Evolutionary conservation across 2,113 vertebrate genomes (phyloP).

Genomic region (Dipodomys spectabilis): DNA sequence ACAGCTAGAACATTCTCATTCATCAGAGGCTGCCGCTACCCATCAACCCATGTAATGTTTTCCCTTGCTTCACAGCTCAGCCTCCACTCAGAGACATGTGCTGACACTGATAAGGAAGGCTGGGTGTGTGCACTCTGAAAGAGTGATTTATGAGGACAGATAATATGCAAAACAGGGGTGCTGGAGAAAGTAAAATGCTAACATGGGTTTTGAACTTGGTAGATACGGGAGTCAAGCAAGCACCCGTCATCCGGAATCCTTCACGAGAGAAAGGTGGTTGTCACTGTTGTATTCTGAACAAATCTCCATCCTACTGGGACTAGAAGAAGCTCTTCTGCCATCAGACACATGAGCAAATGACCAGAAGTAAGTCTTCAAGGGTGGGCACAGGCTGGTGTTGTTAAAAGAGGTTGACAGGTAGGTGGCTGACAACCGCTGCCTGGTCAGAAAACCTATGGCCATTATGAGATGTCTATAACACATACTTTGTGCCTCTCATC

Average conservation of each 20-base stretch:
- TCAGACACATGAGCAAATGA: neutral
- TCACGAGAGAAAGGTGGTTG: neutral
- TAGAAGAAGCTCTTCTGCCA: neutral
- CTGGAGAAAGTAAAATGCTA: conserved; percentile 12
- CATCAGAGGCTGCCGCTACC: neutral
- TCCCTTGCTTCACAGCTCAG: neutral
- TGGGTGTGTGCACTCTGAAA: neutral
- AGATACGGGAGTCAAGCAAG: neutral
- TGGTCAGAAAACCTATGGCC: neutral
- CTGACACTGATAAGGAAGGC: neutral
- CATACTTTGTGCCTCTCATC: neutral
- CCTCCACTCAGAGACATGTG: neutral
- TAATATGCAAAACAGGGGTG: neutral
- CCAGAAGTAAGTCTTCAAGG: neutral
- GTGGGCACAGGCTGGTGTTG: neutral
- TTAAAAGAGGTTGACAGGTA: neutral
- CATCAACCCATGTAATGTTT: neutral
- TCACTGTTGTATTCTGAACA: neutral
- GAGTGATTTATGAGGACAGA: neutral
- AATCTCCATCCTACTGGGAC: neutral
- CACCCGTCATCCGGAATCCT: neutral
- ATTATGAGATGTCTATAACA: neutral
- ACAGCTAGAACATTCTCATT: neutral
- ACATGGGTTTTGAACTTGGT: neutral
- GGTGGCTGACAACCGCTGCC: neutral